These are phyloP conservation scores for Molanna angustata DNA, from an alignment of 2,888 invertebrate genomes.

Conservation along the genomic window DNA sequence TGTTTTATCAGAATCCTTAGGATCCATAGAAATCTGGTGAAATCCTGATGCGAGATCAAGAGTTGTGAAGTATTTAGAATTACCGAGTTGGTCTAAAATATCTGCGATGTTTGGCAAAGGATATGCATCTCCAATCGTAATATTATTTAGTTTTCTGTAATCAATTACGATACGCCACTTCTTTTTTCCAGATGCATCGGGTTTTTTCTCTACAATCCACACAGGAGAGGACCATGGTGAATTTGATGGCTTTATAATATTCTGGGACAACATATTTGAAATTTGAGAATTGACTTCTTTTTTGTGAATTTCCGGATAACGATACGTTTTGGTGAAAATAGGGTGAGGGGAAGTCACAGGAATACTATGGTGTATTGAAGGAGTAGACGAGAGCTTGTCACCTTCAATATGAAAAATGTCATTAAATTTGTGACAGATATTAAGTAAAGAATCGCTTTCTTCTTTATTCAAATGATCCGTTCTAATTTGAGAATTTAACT, in stretches of 20 bases:
- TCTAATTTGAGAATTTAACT: neutral
- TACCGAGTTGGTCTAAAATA: slow-evolving; percentile 13
- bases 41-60: slow-evolving; percentile 5
- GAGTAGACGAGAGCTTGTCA: slow-evolving; percentile 33
- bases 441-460: slow-evolving; percentile 33
- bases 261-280: slow-evolving; percentile 33
- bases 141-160: slow-evolving; percentile 7
- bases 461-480: slow-evolving; percentile 34
- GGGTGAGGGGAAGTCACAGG: slow-evolving; percentile 31
- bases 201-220: slow-evolving; percentile 29
- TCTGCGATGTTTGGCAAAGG: slow-evolving; percentile 11
- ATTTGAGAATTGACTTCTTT: slow-evolving; percentile 37
- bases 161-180: slow-evolving; percentile 9
- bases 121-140: slow-evolving; percentile 9
- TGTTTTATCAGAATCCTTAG: slow-evolving; percentile 1
- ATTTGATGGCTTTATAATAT: slow-evolving; percentile 34
- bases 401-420: slow-evolving; percentile 34
- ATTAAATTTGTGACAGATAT: slow-evolving; percentile 29
- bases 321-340: slow-evolving; percentile 35
- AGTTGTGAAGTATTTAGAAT: neutral
- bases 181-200: slow-evolving; percentile 3
- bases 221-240: slow-evolving; percentile 30
- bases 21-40: slow-evolving; percentile 3
- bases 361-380: slow-evolving; percentile 34
- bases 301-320: slow-evolving; percentile 36